phyloP scores from a whole-genome alignment of 2,888 invertebrate species.

The Scotopteryx bipunctaria region DNA sequence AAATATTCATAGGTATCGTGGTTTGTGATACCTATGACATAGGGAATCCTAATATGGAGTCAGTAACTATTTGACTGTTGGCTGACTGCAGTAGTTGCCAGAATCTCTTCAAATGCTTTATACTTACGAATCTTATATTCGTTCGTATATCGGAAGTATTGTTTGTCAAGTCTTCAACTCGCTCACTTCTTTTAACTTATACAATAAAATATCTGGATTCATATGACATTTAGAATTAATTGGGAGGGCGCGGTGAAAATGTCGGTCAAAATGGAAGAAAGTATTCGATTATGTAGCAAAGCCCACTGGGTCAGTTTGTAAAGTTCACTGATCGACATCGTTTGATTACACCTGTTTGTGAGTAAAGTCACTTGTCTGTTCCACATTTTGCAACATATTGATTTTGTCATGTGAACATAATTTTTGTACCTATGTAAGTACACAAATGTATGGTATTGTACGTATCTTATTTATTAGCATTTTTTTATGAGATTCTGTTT shows the following conservation, averaged over 20 bases:
- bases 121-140: too few relatives aligned
- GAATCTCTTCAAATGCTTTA: too few relatives aligned
- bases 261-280: conserved; percentile 60
- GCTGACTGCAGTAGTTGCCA: too few relatives aligned
- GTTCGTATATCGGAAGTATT: too few relatives aligned
- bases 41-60: too few relatives aligned
- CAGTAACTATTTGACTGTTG: too few relatives aligned
- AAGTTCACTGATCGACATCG: conserved; percentile 34
- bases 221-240: conserved; percentile 78
- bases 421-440: neutral
- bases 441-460: too few relatives aligned
- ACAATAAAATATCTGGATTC: conserved; percentile 52
- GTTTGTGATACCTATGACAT: too few relatives aligned
- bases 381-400: neutral
- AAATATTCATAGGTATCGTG: too few relatives aligned
- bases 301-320: conserved; percentile 30
- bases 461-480: too few relatives aligned
- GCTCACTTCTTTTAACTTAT: conserved; percentile 37
- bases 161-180: conserved; percentile 38
- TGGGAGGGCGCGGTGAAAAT: conserved; percentile 67
- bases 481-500: too few relatives aligned
- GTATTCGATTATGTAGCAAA: conserved; percentile 47
- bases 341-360: conserved; percentile 24
- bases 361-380: neutral
- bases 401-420: neutral